Conservation (phyloP, 1,140 invertebrate genomes). For the Cryptotermes secundus region DNA sequence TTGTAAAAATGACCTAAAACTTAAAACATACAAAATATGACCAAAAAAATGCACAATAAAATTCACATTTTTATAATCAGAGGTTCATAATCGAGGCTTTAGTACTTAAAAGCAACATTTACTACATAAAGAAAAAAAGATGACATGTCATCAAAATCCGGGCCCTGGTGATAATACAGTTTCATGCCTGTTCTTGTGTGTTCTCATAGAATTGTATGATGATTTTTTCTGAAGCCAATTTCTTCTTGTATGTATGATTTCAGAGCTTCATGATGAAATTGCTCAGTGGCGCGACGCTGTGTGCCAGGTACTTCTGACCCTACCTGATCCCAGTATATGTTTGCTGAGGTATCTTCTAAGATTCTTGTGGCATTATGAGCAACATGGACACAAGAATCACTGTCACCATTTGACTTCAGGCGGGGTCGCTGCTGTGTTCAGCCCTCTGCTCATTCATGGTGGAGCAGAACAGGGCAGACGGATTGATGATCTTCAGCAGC, state of each 20-base stretch:
- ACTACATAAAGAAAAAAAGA: too few species aligned
- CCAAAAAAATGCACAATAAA: too few species aligned
- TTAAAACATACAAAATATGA: too few species aligned
- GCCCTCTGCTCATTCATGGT: conserved; percentile 17
- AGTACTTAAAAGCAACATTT: too few species aligned
- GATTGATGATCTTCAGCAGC: not conserved
- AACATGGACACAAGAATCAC: conserved; percentile 9
- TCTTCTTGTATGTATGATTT: not conserved
- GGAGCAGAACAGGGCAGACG: not conserved
- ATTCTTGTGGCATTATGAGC: conserved; percentile 21
- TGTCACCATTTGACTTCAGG: conserved; percentile 1
- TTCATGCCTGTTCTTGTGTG: too few species aligned
- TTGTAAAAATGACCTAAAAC: too few species aligned
- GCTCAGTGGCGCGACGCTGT: conserved; percentile 25
- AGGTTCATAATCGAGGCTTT: too few species aligned
- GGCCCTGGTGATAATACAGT: too few species aligned
- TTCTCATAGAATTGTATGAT: too few species aligned
- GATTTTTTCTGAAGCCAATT: too few species aligned
- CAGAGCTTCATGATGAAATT: conserved; percentile 6
- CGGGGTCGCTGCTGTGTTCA: conserved; percentile 18
- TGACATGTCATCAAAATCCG: too few species aligned
- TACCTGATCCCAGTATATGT: conserved; percentile 23
- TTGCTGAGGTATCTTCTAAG: conserved; percentile 27
- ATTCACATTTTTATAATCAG: too few species aligned
- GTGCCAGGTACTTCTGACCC: conserved; percentile 3